phyloP scores from a whole-genome alignment of 2,888 invertebrate species.

The Athalia cordata region DNA sequence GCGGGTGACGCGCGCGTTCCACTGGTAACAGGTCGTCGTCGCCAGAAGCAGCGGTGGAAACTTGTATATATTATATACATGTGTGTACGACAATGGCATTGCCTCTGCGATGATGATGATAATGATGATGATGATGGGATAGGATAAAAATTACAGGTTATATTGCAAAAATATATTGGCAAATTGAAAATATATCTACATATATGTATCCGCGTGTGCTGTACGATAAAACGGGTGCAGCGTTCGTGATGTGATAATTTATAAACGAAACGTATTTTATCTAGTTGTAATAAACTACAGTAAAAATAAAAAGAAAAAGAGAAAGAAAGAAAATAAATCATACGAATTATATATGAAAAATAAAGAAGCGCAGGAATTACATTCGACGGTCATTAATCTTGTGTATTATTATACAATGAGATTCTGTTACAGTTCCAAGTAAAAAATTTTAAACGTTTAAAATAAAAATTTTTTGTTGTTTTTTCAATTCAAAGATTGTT shows the following conservation, averaged over 20 bases:
- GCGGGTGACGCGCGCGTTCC: conserved; percentile 21
- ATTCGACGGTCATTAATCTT: not conserved
- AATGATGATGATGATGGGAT: no score
- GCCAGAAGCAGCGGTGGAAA: not conserved
- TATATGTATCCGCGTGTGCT: no score
- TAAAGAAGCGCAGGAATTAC: not conserved
- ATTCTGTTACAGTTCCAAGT: not conserved
- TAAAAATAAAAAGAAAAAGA: not conserved
- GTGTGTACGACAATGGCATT: not conserved
- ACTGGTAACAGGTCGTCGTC: conserved; percentile 26
- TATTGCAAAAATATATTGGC: no score
- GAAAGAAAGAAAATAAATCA: not conserved
- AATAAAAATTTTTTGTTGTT: no score
- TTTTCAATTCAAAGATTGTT: no score
- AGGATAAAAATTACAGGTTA: no score
- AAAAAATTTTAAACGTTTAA: not conserved
- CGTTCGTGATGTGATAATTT: no score
- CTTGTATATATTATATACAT: not conserved
- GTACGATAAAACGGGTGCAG: no score
- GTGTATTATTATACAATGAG: not conserved
- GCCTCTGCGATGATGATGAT: no score
- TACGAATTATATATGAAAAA: not conserved
- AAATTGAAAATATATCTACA: no score
- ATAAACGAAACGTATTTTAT: no score
- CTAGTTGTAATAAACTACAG: not conserved